Evolutionary conservation across 2,888 invertebrate genomes (phyloP).

Genomic region (Baronia brevicornis): DNA sequence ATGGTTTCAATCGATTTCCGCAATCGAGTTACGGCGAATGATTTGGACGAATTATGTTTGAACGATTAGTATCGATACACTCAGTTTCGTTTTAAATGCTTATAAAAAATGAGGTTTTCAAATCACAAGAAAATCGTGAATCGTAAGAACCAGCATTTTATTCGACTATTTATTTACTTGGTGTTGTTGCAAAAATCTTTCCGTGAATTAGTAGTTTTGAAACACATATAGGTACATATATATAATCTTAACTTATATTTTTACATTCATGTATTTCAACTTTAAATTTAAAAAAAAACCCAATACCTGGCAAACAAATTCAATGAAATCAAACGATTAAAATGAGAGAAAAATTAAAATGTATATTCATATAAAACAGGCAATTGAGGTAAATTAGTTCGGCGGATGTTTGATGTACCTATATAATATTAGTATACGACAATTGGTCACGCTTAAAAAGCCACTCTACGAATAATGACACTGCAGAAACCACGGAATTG

Average conservation of each 20-base stretch:
- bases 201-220: no score
- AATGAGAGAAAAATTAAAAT: constrained; percentile 2
- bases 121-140: no score
- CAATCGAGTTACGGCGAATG: constrained; percentile 45
- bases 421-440: constrained; percentile 47
- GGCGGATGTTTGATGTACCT: constrained; percentile 48
- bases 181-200: no score
- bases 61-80: constrained; percentile 6
- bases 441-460: constrained; percentile 58
- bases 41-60: constrained; percentile 14
- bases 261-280: no score
- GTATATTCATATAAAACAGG: constrained; percentile 9
- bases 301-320: no score
- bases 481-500: constrained; percentile 45
- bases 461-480: constrained; percentile 64
- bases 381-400: constrained; percentile 37
- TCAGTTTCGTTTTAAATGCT: constrained; percentile 4
- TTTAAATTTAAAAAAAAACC: no score
- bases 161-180: no score
- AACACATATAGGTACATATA: no score
- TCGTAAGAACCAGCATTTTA: no score
- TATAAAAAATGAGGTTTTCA: no score
- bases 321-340: no score
- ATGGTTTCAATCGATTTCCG: constrained; percentile 45
- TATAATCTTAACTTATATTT: no score